Evolutionary conservation across 92 coral and sea anemone species (phyloP), one percentile per base, ranked within the genome.

Genomic region (Micromussa lordhowensis): DNA sequence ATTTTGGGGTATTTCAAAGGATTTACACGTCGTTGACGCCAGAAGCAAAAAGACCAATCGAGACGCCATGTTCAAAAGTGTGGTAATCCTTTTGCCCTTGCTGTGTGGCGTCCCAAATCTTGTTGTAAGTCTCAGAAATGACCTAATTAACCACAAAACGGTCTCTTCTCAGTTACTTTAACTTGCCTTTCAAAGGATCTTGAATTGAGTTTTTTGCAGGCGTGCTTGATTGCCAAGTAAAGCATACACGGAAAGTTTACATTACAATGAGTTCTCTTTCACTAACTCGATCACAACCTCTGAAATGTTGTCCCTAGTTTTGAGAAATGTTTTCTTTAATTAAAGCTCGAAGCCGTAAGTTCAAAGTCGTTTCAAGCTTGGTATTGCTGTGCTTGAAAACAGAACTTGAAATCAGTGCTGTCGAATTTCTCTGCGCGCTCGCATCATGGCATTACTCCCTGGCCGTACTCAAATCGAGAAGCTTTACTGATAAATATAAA

Each of bases 41-140:
- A 83, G 73, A 30, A 53, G 51, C 29, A 9, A 53, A 78, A 78
- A 11, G 71, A 32, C 85, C 29, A 58, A 40, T 77, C 63, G 78
- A 51, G 85, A 49, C 78, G 90, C 98, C 98, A 93, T 93, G 69
- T 87, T 90, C 91, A 93, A 93, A 93, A 22, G 98, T 93, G 96
- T 93, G 40, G 92, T 95, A 95, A 95, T 95, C 98, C 98, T 59
- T 91, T 88, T 78, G 80, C 75, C 38, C 70, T 85, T 89, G 89
- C 92, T 90, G 90, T 78, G 87, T 69, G 87, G 88, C 89, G 83
- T 11, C 29, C 82, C 36, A 86, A 70, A 68, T 51, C 73, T 49
- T 76, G 64, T 74, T 85, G 54, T 26, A 59, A 77, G 48, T 75
- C 86, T 54, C 24, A 72, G 24, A 87, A 38, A 36, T 87, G 90